A percentile compares a stretch with the other conserved stretches of the same genome.
Conservation (phyloP, 2,113 vertebrate genomes). For the Natator depressus region DNA sequence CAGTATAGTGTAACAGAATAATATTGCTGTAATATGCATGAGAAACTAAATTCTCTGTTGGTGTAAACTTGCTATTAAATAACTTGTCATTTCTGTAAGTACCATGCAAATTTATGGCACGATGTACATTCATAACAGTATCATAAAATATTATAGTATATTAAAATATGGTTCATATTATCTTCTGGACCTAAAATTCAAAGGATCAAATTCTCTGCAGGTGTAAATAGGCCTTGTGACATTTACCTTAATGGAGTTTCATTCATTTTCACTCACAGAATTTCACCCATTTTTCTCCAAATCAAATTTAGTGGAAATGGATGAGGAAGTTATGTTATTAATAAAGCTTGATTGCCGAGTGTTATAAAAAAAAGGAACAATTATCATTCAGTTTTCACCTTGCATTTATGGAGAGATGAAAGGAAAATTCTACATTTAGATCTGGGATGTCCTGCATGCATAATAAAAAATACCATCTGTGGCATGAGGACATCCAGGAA, state of each 20-base stretch:
- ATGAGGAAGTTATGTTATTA: not conserved
- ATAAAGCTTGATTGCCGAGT: slow-evolving; percentile 10
- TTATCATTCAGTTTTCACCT: slow-evolving; percentile 33
- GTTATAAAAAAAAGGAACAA: not conserved
- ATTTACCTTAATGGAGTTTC: not conserved
- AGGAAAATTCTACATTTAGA: slow-evolving; percentile 54
- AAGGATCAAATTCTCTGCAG: not conserved
- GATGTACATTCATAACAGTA: not conserved
- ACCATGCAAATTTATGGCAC: not conserved
- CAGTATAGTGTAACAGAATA: not conserved
- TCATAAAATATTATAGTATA: not conserved
- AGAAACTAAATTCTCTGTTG: not conserved
- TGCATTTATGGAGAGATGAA: slow-evolving; percentile 59
- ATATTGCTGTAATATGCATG: not conserved
- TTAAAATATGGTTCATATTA: not conserved
- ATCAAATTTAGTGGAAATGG: not conserved
- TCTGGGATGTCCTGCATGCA: not conserved
- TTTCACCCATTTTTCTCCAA: not conserved
- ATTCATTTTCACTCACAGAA: not conserved
- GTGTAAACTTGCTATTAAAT: not conserved
- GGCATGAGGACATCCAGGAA: slow-evolving; percentile 62
- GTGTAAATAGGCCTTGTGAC: not conserved
- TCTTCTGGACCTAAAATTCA: not conserved
- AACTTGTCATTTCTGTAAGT: not conserved
- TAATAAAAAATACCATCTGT: slow-evolving; percentile 62